Evolutionary conservation across 2,797 vertebrate species (phyloP).

Genomic region (Brotula barbata): DNA sequence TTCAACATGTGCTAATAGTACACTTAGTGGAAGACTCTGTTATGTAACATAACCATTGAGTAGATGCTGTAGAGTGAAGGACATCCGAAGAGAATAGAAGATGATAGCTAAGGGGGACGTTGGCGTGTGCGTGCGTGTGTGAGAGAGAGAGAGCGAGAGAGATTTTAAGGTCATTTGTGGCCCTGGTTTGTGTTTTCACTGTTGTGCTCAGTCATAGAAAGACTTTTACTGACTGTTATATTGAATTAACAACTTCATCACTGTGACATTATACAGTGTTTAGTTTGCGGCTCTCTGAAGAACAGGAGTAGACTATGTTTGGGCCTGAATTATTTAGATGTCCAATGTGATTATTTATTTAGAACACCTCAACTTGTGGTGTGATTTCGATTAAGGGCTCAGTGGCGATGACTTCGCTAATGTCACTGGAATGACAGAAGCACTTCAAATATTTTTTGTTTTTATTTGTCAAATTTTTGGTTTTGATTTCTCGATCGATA

Average conservation of each 20-base stretch:
- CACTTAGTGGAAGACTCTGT: constrained; percentile 41
- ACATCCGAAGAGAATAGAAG: background rate
- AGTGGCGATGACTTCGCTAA: no score
- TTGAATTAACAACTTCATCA: background rate
- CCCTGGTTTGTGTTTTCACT: no score
- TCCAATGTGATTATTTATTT: constrained; percentile 65
- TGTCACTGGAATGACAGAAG: no score
- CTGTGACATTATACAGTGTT: constrained; percentile 4
- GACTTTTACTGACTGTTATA: no score
- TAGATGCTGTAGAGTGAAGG: background rate
- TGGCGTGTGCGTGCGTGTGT: background rate
- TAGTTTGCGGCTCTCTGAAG: constrained; percentile 7
- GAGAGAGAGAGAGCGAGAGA: no score
- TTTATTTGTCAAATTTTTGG: no score
- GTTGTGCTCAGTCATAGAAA: no score
- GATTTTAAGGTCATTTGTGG: no score
- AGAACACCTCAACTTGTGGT: constrained; percentile 56
- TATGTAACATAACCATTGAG: constrained; percentile 31
- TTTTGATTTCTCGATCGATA: no score
- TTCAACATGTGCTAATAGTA: constrained; percentile 57
- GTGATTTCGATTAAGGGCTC: constrained; percentile 62
- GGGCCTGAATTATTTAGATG: constrained; percentile 67
- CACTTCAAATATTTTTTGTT: no score
- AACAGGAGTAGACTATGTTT: constrained; percentile 23
- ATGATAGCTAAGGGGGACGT: background rate